phyloP scores from a whole-genome alignment of 2,888 invertebrate species.

The Scaptomyza flava region DNA sequence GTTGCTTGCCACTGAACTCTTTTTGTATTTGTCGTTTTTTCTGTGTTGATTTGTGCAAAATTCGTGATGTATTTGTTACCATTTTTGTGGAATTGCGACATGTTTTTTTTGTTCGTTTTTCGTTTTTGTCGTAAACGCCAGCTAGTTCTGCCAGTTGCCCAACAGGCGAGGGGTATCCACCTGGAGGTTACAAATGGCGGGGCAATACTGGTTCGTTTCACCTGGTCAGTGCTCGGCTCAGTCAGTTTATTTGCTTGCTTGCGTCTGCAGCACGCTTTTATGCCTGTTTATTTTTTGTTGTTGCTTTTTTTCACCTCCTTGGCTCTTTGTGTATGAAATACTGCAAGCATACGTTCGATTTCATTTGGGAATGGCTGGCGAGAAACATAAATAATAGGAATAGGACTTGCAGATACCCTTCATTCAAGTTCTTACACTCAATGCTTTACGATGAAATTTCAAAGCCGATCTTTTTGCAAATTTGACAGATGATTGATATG shows the following conservation, averaged over 20 bases:
- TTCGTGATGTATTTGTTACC: conserved; percentile 41
- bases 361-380: conserved; percentile 35
- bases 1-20: conserved; percentile 41
- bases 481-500: no score
- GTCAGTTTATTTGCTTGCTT: conserved; percentile 12
- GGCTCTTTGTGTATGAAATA: conserved; percentile 10
- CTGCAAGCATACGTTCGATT: conserved; percentile 39
- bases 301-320: not conserved
- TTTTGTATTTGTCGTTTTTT: conserved; percentile 2
- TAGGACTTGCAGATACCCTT: not conserved
- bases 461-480: no score
- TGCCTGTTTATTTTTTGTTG: conserved; percentile 1
- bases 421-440: not conserved
- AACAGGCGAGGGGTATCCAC: not conserved
- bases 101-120: conserved; percentile 19
- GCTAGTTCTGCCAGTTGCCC: conserved; percentile 62
- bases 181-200: not conserved
- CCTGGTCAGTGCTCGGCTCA: conserved; percentile 31
- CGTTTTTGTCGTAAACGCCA: conserved; percentile 17
- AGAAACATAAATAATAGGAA: not conserved
- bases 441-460: no score
- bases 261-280: conserved; percentile 40
- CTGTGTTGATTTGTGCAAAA: not conserved
- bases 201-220: conserved; percentile 42
- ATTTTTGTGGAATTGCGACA: conserved; percentile 61